Base-by-base conservation (phyloP, 2,113 vertebrate genomes). In the Origma solitaria region DNA sequence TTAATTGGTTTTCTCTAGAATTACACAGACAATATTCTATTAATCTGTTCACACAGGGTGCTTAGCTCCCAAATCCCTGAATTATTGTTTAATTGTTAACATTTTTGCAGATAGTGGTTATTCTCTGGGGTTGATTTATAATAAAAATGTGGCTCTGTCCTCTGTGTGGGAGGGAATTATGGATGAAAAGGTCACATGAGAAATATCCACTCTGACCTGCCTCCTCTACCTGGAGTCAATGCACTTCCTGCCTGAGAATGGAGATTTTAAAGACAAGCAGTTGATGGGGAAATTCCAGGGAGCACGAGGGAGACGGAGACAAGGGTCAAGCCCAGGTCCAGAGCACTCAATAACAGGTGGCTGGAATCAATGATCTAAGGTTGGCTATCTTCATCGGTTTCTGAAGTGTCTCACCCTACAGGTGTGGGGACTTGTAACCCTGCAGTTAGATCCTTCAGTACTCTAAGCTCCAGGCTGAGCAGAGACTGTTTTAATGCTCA, bases 1-100 rank as follows among this genome's bases (percentile, higher is more conserved):
- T 95, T 97, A 96, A 96, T 97, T 97, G 93, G 78, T 95, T 97
- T 97, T 96, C 88, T 95, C 66, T 92, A 82, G 78, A 90, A 97
- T 93, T 87, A 89, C 50, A 70, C 31, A 87, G 87, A 83, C 79
- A 95, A 76, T 84, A 94, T 94, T 97, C 91, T 95, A 88, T 96
- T 97, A 89, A 96, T 97, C 93, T 96, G 66, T 54, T 96, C 92
- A 83, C 44, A 89, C 45, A 64, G 86, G 69, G 53, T 78, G 76
- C 70, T 97, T 97, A 95, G 94, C 92, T 95, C 94, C 83, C 73
- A 94, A 97, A 81, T 66, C 79, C 80, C 82, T 94, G 94, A 96
- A 73, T 97, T 93, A 95, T 90, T 92, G 69, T 90, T 93, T 93
- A 92, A 94, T 96, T 96, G 79, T 94, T 94, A 89, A 60, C 25